These are phyloP conservation scores for Eriocheir sinensis DNA, from an alignment of 1,140 invertebrate genomes.

Conservation along the genomic window DNA sequence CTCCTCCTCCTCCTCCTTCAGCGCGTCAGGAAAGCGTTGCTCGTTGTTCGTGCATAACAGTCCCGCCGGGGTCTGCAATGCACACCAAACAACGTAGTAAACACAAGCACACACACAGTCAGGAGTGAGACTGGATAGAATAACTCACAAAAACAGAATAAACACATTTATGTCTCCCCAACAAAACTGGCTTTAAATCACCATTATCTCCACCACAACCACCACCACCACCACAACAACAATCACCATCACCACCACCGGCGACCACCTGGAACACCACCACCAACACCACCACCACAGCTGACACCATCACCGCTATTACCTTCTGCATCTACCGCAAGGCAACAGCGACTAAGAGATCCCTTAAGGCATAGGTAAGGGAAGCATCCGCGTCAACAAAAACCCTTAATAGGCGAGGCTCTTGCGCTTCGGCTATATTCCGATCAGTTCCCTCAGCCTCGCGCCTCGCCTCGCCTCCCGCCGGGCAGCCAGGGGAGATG, in stretches of 20 bases:
- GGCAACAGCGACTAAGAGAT: not conserved
- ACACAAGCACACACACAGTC: not conserved
- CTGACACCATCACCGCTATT: not conserved
- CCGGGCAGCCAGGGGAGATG: not conserved
- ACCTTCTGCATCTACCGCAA: not conserved
- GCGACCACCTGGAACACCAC: too few relatives aligned
- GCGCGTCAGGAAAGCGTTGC: not conserved
- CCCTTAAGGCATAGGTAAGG: not conserved
- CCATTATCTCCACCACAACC: too few relatives aligned
- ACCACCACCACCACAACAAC: too few relatives aligned
- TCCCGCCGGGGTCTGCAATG: not conserved
- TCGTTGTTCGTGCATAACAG: constrained; percentile 6
- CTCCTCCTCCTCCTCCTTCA: not conserved
- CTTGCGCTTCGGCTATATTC: not conserved
- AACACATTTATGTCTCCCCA: not conserved
- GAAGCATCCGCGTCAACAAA: not conserved
- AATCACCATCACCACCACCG: too few relatives aligned
- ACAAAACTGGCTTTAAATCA: too few relatives aligned
- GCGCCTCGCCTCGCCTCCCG: too few relatives aligned
- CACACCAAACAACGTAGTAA: not conserved
- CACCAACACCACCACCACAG: not conserved
- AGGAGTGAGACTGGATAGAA: too few relatives aligned
- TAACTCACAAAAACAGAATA: not conserved
- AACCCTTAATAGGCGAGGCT: not conserved
- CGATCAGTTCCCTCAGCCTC: not conserved